Evolutionary conservation across 2,888 invertebrate genomes (phyloP).

Genomic region (Trichacis sp.): DNA sequence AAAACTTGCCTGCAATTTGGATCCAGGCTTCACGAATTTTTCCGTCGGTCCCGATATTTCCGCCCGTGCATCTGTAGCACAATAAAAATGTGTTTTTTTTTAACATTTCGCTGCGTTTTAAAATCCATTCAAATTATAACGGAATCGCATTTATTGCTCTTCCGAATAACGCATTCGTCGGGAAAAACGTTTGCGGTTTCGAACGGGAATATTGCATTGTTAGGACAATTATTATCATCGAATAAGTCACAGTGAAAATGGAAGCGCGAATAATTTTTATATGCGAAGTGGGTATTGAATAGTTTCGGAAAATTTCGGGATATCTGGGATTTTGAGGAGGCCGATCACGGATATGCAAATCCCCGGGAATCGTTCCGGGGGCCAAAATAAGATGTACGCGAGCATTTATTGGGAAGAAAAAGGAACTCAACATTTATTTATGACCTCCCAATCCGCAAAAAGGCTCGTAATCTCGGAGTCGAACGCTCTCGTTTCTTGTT

Average conservation of each 20-base stretch:
- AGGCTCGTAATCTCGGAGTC: background rate
- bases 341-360: too few species aligned
- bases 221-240: too few species aligned
- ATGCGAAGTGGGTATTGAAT: too few species aligned
- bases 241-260: too few species aligned
- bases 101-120: background rate
- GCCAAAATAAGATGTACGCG: too few species aligned
- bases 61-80: constrained; percentile 80
- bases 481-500: background rate
- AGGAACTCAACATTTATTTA: background rate
- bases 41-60: constrained; percentile 89
- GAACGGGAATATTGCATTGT: too few species aligned
- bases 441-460: background rate
- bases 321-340: too few species aligned
- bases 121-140: background rate
- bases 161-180: background rate
- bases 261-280: too few species aligned
- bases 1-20: constrained; percentile 74
- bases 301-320: too few species aligned
- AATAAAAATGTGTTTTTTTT: constrained; percentile 56
- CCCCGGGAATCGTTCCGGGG: too few species aligned
- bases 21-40: constrained; percentile 89
- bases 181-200: too few species aligned
- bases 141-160: background rate
- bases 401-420: background rate